phyloP scores from a whole-genome alignment of 1,140 invertebrate species.

The Ruditapes philippinarum region DNA sequence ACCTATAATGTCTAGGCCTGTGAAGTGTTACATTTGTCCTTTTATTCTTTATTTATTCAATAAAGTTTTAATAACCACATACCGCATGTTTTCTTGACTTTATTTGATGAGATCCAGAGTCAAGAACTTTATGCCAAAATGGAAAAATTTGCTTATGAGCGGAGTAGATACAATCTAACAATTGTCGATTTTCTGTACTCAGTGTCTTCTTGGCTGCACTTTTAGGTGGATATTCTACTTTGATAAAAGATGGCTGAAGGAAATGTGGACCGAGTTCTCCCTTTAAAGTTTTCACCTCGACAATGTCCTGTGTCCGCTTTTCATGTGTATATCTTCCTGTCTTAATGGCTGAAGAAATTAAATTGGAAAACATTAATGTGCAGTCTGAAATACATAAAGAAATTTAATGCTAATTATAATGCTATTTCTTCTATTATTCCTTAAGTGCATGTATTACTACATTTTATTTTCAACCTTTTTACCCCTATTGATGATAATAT shows the following conservation, averaged over 20 bases:
- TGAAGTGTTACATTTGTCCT: too few relatives aligned
- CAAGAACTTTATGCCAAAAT: conserved; percentile 39
- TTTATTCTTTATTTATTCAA: background rate
- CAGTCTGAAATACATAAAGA: too few relatives aligned
- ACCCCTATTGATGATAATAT: too few relatives aligned
- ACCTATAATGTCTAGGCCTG: too few relatives aligned
- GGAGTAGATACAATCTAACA: background rate
- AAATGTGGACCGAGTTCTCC: conserved; percentile 5
- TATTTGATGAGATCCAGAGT: background rate
- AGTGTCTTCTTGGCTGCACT: conserved; percentile 2
- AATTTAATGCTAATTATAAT: too few relatives aligned
- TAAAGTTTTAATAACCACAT: background rate
- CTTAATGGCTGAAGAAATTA: conserved; percentile 83
- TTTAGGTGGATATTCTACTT: background rate
- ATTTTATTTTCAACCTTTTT: too few relatives aligned
- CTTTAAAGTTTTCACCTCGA: conserved; percentile 80
- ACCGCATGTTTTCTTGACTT: background rate
- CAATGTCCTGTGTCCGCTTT: conserved; percentile 83
- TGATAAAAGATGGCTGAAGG: background rate
- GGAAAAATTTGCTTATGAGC: conserved; percentile 43
- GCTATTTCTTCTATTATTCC: background rate
- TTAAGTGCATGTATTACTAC: background rate
- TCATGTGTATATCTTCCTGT: conserved; percentile 85
- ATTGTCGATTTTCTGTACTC: background rate
- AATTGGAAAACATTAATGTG: background rate